Conservation (phyloP, 2,888 invertebrate species). For the Aradus depressus region DNA sequence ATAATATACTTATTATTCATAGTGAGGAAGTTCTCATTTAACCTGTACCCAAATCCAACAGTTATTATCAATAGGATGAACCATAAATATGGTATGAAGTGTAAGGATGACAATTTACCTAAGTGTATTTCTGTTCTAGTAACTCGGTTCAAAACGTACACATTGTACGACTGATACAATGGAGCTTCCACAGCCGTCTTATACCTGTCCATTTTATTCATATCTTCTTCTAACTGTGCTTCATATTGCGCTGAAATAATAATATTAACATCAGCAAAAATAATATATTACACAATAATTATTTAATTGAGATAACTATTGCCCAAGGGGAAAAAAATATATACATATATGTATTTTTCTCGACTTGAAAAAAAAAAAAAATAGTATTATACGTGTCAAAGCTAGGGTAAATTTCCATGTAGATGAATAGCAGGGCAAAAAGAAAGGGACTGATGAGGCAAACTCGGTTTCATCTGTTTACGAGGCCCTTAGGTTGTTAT, state of each 20-base stretch:
- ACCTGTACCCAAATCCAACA: no score
- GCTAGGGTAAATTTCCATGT: no score
- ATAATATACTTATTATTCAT: no score
- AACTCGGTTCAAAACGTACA: constrained; percentile 67
- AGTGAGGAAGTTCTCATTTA: no score
- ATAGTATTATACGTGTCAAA: no score
- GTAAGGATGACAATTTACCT: constrained; percentile 37
- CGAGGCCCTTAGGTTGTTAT: no score
- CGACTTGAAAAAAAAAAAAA: not conserved
- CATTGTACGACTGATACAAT: constrained; percentile 69
- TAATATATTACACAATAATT: not conserved
- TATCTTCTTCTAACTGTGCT: constrained; percentile 39
- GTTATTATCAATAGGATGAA: not conserved
- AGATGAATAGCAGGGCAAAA: no score
- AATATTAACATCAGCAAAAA: not conserved
- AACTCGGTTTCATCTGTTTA: no score
- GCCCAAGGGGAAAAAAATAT: not conserved
- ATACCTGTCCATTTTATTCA: constrained; percentile 58
- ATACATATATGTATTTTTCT: not conserved
- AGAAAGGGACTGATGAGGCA: no score
- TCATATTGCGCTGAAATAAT: constrained; percentile 25
- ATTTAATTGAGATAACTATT: not conserved
- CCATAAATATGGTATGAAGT: not conserved
- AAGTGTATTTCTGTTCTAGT: constrained; percentile 75
- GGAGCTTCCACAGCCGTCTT: constrained; percentile 76